Evolutionary conservation across 2,797 vertebrate species (phyloP), one percentile per base, ranked within the genome.

Genomic region (Sebastes itinus): DNA sequence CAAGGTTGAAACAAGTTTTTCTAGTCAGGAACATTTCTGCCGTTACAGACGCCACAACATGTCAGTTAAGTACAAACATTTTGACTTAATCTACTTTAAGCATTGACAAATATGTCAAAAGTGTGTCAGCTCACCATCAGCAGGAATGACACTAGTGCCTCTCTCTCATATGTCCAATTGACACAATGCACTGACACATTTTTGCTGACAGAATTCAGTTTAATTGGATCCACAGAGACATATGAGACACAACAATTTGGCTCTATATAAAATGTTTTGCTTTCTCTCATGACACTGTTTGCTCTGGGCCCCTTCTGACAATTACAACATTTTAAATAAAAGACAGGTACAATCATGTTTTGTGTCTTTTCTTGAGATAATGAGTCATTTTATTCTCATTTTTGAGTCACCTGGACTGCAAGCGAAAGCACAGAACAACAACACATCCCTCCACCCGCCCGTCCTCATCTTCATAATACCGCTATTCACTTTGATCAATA

Each of bases 201-300:
- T 70, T 81, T 73, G 67, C 54, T 63, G 81, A 82, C 80, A 88
- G 32, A 78, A 69, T 74, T 83, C n/a, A 49, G 49, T 90, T 91
- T 88, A 89, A 87, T 88, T 82, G 49, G 49, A 85, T 83, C 60
- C 80, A 87, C 68, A 80, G 69, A 80, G 35, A 87, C 81, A 87
- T 60, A 52, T 25, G 12, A 87, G 49, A 87, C 56, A 88, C 72
- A 85, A 73, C 38, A 70, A 70, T 69, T 68, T 83, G 67, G 70
- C 59, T 71, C 80, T 52, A 55, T 81, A 30, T 69, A 59, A 87
- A 92, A 89, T 9, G 1, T 60, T 72, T 75, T 69, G 35, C 27
- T 52, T 70, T 82, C 28, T 81, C 13, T 80, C 22, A 9, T 73
- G 55, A 82, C 55, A 69, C 42, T 75, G 32, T 62, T 84, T 66